Evolutionary conservation across 2,113 vertebrate genomes (phyloP).

Genomic region (Progne subis): DNA sequence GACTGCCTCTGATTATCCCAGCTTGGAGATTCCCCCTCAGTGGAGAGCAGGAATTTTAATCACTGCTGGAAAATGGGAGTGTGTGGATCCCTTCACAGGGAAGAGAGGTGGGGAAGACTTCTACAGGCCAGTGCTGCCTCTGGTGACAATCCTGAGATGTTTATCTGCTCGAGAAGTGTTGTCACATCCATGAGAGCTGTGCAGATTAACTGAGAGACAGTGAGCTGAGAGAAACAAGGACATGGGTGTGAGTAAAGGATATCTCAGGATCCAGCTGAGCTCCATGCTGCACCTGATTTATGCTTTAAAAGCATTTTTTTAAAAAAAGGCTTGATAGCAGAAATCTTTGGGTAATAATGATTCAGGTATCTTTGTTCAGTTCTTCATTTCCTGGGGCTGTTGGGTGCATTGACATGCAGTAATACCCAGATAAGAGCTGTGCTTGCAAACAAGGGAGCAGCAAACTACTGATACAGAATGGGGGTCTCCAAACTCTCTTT

Average conservation of each 20-base stretch:
- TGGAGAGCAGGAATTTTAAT: neutral
- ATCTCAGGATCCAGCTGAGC: neutral
- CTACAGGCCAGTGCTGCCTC: neutral
- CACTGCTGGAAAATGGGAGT: neutral
- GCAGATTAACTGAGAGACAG: neutral
- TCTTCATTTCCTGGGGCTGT: no score
- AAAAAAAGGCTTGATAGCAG: neutral
- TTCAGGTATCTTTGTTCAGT: neutral
- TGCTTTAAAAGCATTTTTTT: neutral
- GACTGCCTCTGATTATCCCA: neutral
- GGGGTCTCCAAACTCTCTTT: no score
- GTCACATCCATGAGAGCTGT: neutral
- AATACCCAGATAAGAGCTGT: no score
- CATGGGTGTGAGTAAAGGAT: neutral
- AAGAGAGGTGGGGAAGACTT: neutral
- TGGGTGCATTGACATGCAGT: no score
- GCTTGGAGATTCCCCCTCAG: neutral
- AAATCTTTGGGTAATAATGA: neutral
- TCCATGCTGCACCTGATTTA: neutral
- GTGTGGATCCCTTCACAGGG: neutral
- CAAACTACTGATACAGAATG: no score
- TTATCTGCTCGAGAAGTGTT: neutral
- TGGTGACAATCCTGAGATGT: neutral
- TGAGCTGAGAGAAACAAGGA: neutral
- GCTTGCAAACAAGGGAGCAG: no score